Base-by-base conservation (phyloP, 1,140 invertebrate genomes). In the Bombus confusus region DNA sequence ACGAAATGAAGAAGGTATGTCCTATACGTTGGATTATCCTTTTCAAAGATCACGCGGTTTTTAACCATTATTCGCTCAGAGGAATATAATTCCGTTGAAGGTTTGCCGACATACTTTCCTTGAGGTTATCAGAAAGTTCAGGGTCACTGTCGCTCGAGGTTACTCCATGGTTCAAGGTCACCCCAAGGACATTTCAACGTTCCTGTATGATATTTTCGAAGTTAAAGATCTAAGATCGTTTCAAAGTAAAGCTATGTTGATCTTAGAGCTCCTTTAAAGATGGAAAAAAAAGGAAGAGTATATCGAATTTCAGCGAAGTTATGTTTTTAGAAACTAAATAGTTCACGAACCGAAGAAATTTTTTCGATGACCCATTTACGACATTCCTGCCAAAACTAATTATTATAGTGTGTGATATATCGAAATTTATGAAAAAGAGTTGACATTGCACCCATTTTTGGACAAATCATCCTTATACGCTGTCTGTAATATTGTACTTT, bases 311-410 rank as follows among this genome's bases (percentile, higher is more conserved):
- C 41, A 43, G 39, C n/a, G 22, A 15, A 43, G 13, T 25, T 39
- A 37, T 1, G 34, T 69, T 39, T 28, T 39, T 69, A 31, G 5
- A n/a, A 34, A 34, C 1, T 13, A 52, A 52, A 74, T 12, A 10
- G n/a, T 13, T 74, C 18, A 9, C 12, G 34, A 34, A 34, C 2
- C 12, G 31, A 37, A 18, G 1, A 34, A 74, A 31, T 25, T 52
- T 22, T 52, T 31, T 22, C 28, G 72, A 74, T 15, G 22, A 34
- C 5, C 80, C 88, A 91, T 84, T 91, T 91, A 90, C 78, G 79
- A 91, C 87, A 93, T 92, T 93, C 92, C 91, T 93, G 91, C 91
- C 92, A 93, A 93, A 93, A 92, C 87, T 91, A 92, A 92, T 88
- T 52, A 52, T 52, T 22, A 52, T 52, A 52, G 80, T 25, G 80